phyloP scores from a whole-genome alignment of 2,797 vertebrate species.

The Sebastes trivittatus region DNA sequence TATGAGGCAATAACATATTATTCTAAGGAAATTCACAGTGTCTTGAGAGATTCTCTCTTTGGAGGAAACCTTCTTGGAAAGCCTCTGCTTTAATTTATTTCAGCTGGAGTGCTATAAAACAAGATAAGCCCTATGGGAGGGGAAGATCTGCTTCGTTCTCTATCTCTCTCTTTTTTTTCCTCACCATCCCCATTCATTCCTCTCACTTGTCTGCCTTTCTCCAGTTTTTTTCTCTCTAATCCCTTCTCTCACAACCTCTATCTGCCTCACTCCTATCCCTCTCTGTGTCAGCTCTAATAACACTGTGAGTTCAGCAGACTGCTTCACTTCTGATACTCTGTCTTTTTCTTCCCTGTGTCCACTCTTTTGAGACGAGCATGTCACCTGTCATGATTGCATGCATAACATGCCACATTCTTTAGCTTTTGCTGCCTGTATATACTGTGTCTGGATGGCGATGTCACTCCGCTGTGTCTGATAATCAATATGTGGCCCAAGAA shows the following conservation, averaged over 20 bases:
- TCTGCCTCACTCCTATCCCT: conserved; percentile 29
- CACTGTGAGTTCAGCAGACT: conserved; percentile 48
- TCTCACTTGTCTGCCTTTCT: conserved; percentile 44
- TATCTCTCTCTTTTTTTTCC: not conserved
- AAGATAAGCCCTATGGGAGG: conserved; percentile 39
- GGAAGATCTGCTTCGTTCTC: conserved; percentile 29
- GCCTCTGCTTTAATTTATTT: conserved; percentile 34
- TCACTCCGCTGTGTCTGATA: conserved; percentile 46
- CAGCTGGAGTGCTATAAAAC: conserved; percentile 21
- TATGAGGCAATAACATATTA: not conserved
- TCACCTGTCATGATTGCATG: conserved; percentile 18
- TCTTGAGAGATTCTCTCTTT: not conserved
- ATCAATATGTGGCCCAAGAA: conserved; percentile 54
- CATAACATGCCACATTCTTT: not conserved
- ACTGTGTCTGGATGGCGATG: not conserved
- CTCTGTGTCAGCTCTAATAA: conserved; percentile 61
- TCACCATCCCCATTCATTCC: conserved; percentile 7
- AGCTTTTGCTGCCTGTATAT: not conserved
- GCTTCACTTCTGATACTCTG: conserved; percentile 51
- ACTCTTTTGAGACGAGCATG: not conserved
- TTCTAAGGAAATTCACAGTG: not conserved
- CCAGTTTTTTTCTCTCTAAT: conserved; percentile 39
- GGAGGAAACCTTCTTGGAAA: conserved; percentile 19
- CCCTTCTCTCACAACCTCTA: conserved; percentile 39
- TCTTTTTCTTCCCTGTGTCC: conserved; percentile 26